Percentiles rank a stretch among this genome's conserved stretches.
Conservation (phyloP, 1,140 invertebrate species). For the Papilio aristodemus region DNA sequence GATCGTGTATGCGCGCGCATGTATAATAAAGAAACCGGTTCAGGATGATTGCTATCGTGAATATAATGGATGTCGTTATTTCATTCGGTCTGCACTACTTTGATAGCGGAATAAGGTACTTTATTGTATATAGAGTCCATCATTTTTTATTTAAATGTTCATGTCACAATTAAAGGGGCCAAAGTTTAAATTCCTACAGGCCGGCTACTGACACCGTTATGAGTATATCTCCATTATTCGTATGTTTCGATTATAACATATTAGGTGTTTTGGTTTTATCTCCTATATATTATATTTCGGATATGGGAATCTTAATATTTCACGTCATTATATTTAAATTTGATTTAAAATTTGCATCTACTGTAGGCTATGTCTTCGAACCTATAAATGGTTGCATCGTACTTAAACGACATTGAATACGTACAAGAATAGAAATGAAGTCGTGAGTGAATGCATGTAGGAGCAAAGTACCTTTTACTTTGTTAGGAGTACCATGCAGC, state of each 20-base stretch:
- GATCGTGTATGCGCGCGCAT: not conserved
- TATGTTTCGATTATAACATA: not conserved
- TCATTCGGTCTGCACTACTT: slow-evolving; percentile 20
- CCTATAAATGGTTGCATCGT: not conserved
- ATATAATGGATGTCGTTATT: slow-evolving; percentile 13
- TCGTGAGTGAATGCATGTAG: slow-evolving; percentile 16
- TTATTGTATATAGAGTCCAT: slow-evolving; percentile 8
- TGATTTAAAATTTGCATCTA: not conserved
- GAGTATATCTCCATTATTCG: not conserved
- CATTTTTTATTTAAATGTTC: not conserved
- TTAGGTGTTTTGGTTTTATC: not conserved
- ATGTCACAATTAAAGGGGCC: slow-evolving; percentile 3
- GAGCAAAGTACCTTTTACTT: slow-evolving; percentile 8
- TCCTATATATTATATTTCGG: too few species aligned
- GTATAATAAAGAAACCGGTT: slow-evolving; percentile 19
- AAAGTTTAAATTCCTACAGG: slow-evolving; percentile 12
- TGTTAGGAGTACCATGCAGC: slow-evolving; percentile 31
- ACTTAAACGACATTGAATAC: not conserved
- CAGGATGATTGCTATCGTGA: slow-evolving; percentile 14
- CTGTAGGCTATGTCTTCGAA: not conserved
- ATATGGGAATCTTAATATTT: too few species aligned
- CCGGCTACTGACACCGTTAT: not conserved
- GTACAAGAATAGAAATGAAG: slow-evolving; percentile 7
- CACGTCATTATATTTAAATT: too few species aligned
- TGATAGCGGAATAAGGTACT: slow-evolving; percentile 15